Percentiles rank a stretch among this genome's conserved stretches.
Evolutionary conservation across 2,113 vertebrate genomes (phyloP).

Genomic region (Pyxicephalus adspersus): DNA sequence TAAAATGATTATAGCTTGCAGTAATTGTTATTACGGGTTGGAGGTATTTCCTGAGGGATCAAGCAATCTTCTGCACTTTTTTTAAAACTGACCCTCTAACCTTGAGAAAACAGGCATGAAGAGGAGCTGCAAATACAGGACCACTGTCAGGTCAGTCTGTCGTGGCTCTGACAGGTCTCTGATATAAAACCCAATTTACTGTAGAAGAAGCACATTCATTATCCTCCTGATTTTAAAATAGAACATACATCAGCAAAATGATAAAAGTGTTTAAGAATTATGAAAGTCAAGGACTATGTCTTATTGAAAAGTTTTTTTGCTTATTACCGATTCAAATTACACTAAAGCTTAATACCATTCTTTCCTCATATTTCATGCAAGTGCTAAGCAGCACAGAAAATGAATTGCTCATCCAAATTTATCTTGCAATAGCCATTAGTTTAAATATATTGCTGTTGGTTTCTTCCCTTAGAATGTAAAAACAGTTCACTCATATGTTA

Average conservation of each 20-base stretch:
- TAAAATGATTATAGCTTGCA: slow-evolving; percentile 71
- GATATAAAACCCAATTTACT: slow-evolving; percentile 83
- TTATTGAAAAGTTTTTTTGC: slow-evolving; percentile 71
- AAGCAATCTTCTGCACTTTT: slow-evolving; percentile 63
- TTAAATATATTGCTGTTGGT: slow-evolving; percentile 49
- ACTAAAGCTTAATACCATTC: slow-evolving; percentile 61
- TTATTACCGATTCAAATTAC: slow-evolving; percentile 71
- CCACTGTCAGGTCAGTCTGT: slow-evolving; percentile 69
- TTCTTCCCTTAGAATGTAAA: slow-evolving; percentile 48
- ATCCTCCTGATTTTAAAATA: slow-evolving; percentile 79
- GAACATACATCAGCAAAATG: slow-evolving; percentile 79
- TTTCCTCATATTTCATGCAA: slow-evolving; percentile 54
- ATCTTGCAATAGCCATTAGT: slow-evolving; percentile 52
- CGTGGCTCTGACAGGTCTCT: slow-evolving; percentile 70
- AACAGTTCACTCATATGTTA: slow-evolving; percentile 53
- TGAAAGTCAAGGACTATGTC: slow-evolving; percentile 79
- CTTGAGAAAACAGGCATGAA: slow-evolving; percentile 71
- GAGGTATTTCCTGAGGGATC: slow-evolving; percentile 68
- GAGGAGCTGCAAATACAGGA: slow-evolving; percentile 67
- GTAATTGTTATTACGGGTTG: slow-evolving; percentile 66
- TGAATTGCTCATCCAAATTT: slow-evolving; percentile 49
- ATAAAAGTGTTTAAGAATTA: slow-evolving; percentile 78
- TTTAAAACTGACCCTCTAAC: slow-evolving; percentile 71
- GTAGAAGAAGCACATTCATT: slow-evolving; percentile 82
- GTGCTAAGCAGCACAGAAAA: slow-evolving; percentile 53